Evolutionary conservation across 2,797 vertebrate genomes (phyloP).

Genomic region (Sparus aurata): DNA sequence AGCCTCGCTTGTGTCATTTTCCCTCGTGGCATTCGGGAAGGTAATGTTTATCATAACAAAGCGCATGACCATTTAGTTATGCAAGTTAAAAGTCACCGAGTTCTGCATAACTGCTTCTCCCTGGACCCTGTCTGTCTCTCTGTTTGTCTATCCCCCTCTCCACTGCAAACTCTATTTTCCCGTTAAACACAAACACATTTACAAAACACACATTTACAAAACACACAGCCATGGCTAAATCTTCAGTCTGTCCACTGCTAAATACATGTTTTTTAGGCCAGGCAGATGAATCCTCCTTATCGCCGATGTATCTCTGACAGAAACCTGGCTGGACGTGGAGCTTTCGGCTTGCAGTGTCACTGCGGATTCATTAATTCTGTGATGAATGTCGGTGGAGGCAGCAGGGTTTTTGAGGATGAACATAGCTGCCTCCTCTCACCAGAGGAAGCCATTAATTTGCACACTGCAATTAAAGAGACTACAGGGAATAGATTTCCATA

Average conservation of each 20-base stretch:
- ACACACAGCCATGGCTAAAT: neutral
- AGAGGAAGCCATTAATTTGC: slow-evolving; percentile 73
- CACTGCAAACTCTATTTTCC: slow-evolving; percentile 17
- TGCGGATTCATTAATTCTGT: slow-evolving; percentile 58
- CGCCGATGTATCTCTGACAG: slow-evolving; percentile 25
- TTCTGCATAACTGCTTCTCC: slow-evolving; percentile 44
- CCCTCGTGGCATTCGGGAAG: slow-evolving; percentile 60
- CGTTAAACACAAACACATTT: slow-evolving; percentile 16
- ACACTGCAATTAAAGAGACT: slow-evolving; percentile 63
- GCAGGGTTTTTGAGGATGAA: slow-evolving; percentile 53
- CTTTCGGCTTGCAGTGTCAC: slow-evolving; percentile 15
- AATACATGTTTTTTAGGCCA: slow-evolving; percentile 17
- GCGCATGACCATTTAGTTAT: slow-evolving; percentile 48
- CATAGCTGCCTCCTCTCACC: slow-evolving; percentile 53
- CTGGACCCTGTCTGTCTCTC: slow-evolving; percentile 16
- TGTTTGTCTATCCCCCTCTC: neutral
- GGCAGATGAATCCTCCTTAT: slow-evolving; percentile 47
- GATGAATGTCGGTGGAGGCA: slow-evolving; percentile 61
- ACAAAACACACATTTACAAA: slow-evolving; percentile 28
- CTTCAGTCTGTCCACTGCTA: neutral
- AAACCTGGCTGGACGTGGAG: slow-evolving; percentile 24
- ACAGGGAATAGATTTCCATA: slow-evolving; percentile 62
- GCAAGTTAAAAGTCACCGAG: slow-evolving; percentile 45
- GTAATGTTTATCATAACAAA: slow-evolving; percentile 79
- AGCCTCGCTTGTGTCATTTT: slow-evolving; percentile 62